Evolutionary conservation across 2,888 invertebrate species (phyloP), one percentile per base, ranked within the genome.

Genomic region (Serripes groenlandicus): DNA sequence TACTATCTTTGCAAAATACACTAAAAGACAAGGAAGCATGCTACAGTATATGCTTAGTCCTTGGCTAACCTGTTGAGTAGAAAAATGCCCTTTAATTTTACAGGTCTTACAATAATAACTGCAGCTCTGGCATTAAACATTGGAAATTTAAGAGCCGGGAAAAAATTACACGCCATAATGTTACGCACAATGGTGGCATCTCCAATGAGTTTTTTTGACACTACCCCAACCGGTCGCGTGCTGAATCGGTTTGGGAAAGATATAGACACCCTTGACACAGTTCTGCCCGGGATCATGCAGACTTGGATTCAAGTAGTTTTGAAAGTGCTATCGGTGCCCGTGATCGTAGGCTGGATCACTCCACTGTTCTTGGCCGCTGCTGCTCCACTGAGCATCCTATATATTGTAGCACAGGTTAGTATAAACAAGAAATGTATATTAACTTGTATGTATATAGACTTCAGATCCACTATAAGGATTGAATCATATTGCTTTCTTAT

Each of bases 231-330:
- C 23, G 93, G 93, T 9, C 88, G 93, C 32, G 89, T 93, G 26
- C 73, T 93, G n/a, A 93, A 93, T 82, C 83, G 94, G 54, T 93
- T 93, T 81, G 85, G 91, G 42, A 93, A 93, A 75, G 94, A 92
- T 75, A 85, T 94, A 11, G 94, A 94, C 78, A 83, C 86, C 0
- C 75, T 94, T 5, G 94, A 94, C 82, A 81, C 71, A 34, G 70
- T 85, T n/a, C 86, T 94, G 18, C 93, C 93, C 0, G 82, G 34
- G 23, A 66, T 66, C 23, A n/a, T 66, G 66, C 37, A 28, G 5
- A 90, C 91, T 9, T 92, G 91, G 88, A 49, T 92, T 35, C 83
- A 82, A 35, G 89, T 90, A 54, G 70, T 91, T 9, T 73, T 91
- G 7, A 82, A 80, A n/a, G 91, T 91, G 37, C 9, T 92, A 11